Evolutionary conservation across 2,113 vertebrate genomes (phyloP).

Genomic region (Todiramphus chloris): DNA sequence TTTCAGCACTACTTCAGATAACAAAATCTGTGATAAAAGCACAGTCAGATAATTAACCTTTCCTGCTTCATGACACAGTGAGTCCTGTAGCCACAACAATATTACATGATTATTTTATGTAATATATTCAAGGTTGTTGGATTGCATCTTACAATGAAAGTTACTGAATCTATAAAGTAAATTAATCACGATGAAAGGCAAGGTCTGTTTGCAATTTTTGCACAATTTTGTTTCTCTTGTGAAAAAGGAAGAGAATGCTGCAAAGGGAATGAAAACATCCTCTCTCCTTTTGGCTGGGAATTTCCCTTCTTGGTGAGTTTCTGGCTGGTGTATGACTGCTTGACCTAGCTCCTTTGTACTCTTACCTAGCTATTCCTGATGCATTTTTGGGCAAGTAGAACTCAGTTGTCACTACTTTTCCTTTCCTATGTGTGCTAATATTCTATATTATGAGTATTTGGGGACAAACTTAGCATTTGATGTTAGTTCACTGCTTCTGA

Average conservation of each 20-base stretch:
- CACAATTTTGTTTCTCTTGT: background rate
- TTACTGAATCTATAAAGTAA: background rate
- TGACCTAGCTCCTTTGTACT: rapidly evolving
- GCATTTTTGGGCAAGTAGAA: background rate
- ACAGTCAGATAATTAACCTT: background rate
- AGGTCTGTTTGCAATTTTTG: background rate
- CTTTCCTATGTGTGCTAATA: background rate
- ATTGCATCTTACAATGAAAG: background rate
- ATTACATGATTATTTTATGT: background rate
- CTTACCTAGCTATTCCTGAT: background rate
- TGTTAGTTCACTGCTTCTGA: background rate
- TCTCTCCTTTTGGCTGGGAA: background rate
- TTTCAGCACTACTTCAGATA: background rate
- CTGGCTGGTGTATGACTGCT: background rate
- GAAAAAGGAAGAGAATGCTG: background rate
- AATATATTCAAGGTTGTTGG: background rate
- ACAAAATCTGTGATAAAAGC: background rate
- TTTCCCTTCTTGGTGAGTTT: background rate
- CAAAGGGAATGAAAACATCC: background rate
- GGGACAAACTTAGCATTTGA: background rate
- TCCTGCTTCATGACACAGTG: background rate
- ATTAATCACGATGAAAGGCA: background rate
- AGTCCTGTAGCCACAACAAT: background rate
- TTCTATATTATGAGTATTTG: background rate
- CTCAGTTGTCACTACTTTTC: background rate